Evolutionary conservation across 2,113 vertebrate species (phyloP).

Genomic region (Shinisaurus crocodilurus): DNA sequence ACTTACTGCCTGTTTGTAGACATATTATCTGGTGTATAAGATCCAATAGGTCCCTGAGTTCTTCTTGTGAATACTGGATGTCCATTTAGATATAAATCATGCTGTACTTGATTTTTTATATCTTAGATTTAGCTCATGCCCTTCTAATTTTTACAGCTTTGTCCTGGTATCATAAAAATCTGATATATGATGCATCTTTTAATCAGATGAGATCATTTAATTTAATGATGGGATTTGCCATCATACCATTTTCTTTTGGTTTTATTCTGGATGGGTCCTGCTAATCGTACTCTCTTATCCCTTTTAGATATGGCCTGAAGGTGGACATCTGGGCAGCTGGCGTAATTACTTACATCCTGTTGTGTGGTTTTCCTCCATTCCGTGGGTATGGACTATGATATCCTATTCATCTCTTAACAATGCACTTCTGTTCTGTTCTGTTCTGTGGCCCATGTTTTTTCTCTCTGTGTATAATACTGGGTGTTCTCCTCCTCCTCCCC

Average conservation of each 20-base stretch:
- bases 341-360: conserved; percentile 95
- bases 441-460: conserved; percentile 13
- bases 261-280: neutral
- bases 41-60: neutral
- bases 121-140: neutral
- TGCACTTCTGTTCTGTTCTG: conserved; percentile 36
- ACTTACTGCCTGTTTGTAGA: neutral
- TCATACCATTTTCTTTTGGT: conserved; percentile 16
- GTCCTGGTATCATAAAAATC: neutral
- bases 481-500: neutral
- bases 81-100: neutral
- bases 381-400: conserved; percentile 84
- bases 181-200: conserved; percentile 1
- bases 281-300: conserved; percentile 61
- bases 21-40: conserved; percentile 10
- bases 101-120: neutral
- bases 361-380: conserved; percentile 97
- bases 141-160: neutral
- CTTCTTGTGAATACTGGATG: conserved; percentile 12
- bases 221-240: conserved; percentile 21
- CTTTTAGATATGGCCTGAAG: conserved; percentile 92
- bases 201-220: conserved; percentile 4
- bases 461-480: conserved; percentile 12
- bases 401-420: conserved; percentile 48
- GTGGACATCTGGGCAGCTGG: conserved; percentile 99